These are phyloP conservation scores for Prunella fulvescens DNA, from an alignment of 2,113 vertebrate species.

Conservation along the genomic window DNA sequence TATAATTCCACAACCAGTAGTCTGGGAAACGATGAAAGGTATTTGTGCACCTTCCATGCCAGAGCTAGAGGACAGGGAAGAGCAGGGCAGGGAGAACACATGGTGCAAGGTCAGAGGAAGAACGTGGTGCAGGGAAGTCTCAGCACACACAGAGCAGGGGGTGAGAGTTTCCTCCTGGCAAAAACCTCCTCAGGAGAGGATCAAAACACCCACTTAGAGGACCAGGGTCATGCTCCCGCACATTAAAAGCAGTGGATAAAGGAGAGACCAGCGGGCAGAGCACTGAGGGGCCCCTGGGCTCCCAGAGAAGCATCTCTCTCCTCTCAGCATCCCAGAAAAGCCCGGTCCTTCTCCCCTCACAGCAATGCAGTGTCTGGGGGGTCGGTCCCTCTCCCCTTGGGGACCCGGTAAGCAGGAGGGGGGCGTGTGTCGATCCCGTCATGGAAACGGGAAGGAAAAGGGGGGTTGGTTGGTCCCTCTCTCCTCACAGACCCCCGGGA, in stretches of 20 bases:
- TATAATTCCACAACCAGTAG: neutral
- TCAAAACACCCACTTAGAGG: neutral
- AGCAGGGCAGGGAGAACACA: neutral
- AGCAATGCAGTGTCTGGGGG: fast-evolving
- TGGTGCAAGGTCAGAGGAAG: neutral
- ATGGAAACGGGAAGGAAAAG: fast-evolving
- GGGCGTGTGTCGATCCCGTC: neutral
- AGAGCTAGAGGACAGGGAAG: neutral
- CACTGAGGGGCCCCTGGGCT: fast-evolving
- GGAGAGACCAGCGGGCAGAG: neutral
- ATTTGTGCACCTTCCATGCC: neutral
- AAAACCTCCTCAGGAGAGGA: neutral
- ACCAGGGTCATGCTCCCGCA: fast-evolving
- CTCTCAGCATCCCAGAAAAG: neutral
- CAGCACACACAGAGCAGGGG: neutral
- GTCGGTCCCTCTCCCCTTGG: neutral
- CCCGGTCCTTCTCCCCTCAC: neutral
- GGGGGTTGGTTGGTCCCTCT: neutral
- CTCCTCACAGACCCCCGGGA: neutral
- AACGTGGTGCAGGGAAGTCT: fast-evolving
- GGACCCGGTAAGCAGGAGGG: no score
- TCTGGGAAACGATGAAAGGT: neutral
- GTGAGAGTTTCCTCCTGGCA: neutral
- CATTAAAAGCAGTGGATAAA: neutral
- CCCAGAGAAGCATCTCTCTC: neutral